Evolutionary conservation across 2,113 vertebrate genomes (phyloP), one percentile per base, ranked within the genome.

Genomic region (Plestiodon gilberti): DNA sequence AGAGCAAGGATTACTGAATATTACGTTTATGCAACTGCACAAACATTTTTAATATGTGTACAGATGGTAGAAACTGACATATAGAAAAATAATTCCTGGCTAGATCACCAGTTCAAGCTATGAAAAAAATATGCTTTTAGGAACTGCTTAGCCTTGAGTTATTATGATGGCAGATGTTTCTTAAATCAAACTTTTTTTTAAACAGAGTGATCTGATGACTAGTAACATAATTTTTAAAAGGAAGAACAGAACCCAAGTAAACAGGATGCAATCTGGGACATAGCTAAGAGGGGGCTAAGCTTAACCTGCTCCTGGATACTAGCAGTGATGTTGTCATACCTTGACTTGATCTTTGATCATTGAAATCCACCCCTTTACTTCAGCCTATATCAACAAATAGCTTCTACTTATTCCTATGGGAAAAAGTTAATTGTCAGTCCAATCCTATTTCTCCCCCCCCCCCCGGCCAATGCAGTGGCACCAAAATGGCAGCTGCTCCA

Each of bases 181-280:
- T 59, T 87, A n/a, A 87, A 87, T 92, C 10, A 83, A 25, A 43
- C 78, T 55, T 40, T 85, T 83, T 83, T 87, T 86, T 62, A 78
- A 83, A 69, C 17, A 2, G 18, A 18, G 30, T 57, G 52, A 33
- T 3, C 10, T 3, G 18, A 22, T 78, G 30, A 59, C 76, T 75
- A 48, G 73, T 28, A 48, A 40, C 23, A 6, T 52, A 78, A 1
- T 22, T 78, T 33, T 78, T 57, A 59, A 78, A 59, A 22, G 76
- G 52, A 11, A 57, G 48, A 78, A 57, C 5, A 33, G 76, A 57
- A 57, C 67, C 67, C 30, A 71, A 71, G 28, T 55, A 77, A 55
- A 30, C 48, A 55, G 74, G 74, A 55, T 76, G 74, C 25, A 55
- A 52, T 76, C 22, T 76, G 25, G 74, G 33, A 28, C 40, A 76